Conservation (phyloP, 2,113 vertebrate species). For the Catharus fuscescens region DNA sequence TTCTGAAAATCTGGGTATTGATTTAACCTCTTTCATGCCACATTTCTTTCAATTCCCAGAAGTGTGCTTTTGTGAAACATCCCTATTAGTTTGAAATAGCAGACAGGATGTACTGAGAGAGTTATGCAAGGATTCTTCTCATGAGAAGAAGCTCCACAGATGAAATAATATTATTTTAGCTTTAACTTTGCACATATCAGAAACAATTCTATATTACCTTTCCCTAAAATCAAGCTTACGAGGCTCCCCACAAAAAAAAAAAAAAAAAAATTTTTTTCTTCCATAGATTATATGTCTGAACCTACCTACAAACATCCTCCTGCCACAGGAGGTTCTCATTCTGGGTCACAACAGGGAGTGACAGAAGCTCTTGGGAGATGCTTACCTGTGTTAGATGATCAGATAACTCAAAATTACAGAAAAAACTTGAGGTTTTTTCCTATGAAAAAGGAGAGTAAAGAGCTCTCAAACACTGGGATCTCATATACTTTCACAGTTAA, state of each 20-base stretch:
- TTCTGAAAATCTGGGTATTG: background rate
- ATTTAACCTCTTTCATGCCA: background rate
- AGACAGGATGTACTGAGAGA: background rate
- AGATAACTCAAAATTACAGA: background rate
- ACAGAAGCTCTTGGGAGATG: constrained; percentile 26
- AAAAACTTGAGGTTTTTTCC: background rate
- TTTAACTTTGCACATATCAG: fast-evolving
- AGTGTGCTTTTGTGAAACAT: background rate
- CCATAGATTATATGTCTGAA: background rate
- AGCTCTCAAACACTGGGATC: background rate
- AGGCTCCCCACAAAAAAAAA: background rate
- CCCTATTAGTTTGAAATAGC: background rate
- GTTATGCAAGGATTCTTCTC: background rate
- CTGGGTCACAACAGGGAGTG: constrained; percentile 44
- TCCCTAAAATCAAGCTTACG: background rate
- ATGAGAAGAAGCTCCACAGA: background rate
- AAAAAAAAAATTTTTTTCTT: background rate
- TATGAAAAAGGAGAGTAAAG: background rate
- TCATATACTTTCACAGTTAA: fast-evolving
- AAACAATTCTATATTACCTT: background rate
- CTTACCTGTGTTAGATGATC: background rate
- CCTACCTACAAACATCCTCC: background rate
- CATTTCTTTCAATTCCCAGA: background rate
- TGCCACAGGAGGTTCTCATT: constrained; percentile 38
- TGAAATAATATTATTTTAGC: background rate